Evolutionary conservation across 2,113 vertebrate species (phyloP), one percentile per base, ranked within the genome.

Genomic region (Scartelaos histophorus): DNA sequence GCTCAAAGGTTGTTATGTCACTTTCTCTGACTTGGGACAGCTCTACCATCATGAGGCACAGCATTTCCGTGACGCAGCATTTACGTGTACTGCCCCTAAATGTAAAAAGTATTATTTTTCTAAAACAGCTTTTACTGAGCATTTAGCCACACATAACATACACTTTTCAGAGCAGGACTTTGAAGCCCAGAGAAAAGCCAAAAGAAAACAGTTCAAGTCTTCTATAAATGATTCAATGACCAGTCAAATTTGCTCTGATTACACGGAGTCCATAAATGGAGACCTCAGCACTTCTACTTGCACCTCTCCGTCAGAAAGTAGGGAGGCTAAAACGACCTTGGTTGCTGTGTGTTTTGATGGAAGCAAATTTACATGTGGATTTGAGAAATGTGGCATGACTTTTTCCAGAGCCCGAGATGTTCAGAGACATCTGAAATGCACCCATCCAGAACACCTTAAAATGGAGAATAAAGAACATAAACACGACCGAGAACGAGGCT

Each of bases 11-110:
- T 99, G 98, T 60, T 95, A 93, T 29, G 92, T 97, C 47, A 94
- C 96, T 19, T 99, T 96, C 87, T 95, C 96, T 62, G 97, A 98
- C 79, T 84, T 98, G 24, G 97, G 95, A 51, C 96, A 98, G 66
- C 94, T 99, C 5, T 99, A 98, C 88, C 97, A 99, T 76, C 98
- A 99, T 0, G 98, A 99, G 90, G 97, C 98, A 11, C 97, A 99
- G 88, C 98, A 99, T 84, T 99, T 98, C 89, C 93, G 97, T 72
- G 96, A 98, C 60, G 97, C 97, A 0, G 96, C 97, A 0, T 99
- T 97, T 47, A 95, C 94, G 3, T 99, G 98, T 82, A 94, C 89
- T 5, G 93, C 93, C 45, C 85, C 90, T 5, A 95, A 94, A 16
- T 99, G 98, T 90, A 96, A 93, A 81, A 97, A 96, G 65, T 99